phyloP scores from a whole-genome alignment of 1,140 invertebrate genomes.

The Achatina immaculata region DNA sequence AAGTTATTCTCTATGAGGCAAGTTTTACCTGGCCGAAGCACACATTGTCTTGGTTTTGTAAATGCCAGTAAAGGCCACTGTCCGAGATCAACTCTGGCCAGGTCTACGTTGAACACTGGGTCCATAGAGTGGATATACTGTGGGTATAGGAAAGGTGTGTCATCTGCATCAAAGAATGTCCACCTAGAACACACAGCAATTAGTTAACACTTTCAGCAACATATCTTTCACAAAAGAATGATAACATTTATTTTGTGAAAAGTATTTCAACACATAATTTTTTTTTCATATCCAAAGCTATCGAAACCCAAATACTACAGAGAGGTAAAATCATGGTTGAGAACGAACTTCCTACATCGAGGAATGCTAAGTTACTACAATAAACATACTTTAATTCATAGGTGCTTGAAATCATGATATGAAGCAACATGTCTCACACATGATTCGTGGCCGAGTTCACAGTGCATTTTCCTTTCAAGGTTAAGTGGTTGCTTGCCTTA shows the following conservation, averaged over 20 bases:
- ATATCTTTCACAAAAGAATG: not conserved
- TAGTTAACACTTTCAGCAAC: not conserved
- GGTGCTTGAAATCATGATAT: too few species aligned
- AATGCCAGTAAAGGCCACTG: slow-evolving; percentile 50
- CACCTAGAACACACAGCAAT: slow-evolving; percentile 50
- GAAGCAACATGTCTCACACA: too few species aligned
- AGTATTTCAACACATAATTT: not conserved
- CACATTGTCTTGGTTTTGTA: slow-evolving; percentile 56
- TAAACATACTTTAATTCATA: too few species aligned
- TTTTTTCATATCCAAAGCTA: not conserved
- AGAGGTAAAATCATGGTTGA: too few species aligned
- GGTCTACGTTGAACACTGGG: slow-evolving; percentile 56
- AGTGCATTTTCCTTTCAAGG: too few species aligned
- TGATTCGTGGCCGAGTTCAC: too few species aligned
- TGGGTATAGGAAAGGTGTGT: slow-evolving; percentile 57
- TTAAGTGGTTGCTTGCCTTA: too few species aligned
- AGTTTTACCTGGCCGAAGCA: slow-evolving; percentile 54
- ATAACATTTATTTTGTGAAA: not conserved
- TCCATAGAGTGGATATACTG: slow-evolving; percentile 56
- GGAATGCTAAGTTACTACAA: too few species aligned
- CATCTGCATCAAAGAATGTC: slow-evolving; percentile 56
- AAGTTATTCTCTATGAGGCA: too few species aligned
- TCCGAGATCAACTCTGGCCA: slow-evolving; percentile 47
- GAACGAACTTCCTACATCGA: too few species aligned
- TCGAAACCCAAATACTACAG: too few species aligned